Evolutionary conservation across 2,888 invertebrate genomes (phyloP), one percentile per base, ranked within the genome.

Genomic region (Morpho helenor): DNA sequence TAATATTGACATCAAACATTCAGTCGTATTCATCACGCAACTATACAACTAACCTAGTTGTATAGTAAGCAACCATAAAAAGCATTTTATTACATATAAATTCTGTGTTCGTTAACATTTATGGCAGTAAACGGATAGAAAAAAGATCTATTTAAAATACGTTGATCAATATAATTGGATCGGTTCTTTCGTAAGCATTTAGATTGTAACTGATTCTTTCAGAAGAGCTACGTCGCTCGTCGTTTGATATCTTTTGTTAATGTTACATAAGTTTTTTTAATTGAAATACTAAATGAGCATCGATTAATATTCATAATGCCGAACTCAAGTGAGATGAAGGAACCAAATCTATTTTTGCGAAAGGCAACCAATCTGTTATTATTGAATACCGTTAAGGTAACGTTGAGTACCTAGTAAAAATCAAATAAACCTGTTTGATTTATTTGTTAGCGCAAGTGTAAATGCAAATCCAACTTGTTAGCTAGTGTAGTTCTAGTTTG

Each of bases 11-110:
- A 62, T 72, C 78, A 72, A 72, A 73, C 75, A 70, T 69, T 55
- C 51, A 60, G 57, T 63, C 57, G 65, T 65, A 66, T 69, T 69
- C 71, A 62, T 65, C 82, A 81, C 79, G 81, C 83, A 70, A 79
- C 66, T 52, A 45, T 59, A 52, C 52, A 45, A 59, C 41, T 54
- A 48, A 50, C 8, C 42, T 48, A 16, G 31, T 16, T 16, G 16
- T 46, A 46, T 31, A 53, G 3, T 48, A 2, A 49, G n/a, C 63
- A 63, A 68, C 65, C 72, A 66, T 78, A 74, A 76, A 77, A 8
- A 41, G 31, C 54, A 55, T 60, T 62, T 51, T 72, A 76, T 72
- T 68, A 67, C 68, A 57, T n/a, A 22, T 23, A 39, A 45, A 45
- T 50, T 46, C 7, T 53, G 39, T 22, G 8, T 9, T 53, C 41